These are phyloP conservation scores for Cherax quadricarinatus DNA, from an alignment of 1,140 invertebrate genomes.

Conservation along the genomic window DNA sequence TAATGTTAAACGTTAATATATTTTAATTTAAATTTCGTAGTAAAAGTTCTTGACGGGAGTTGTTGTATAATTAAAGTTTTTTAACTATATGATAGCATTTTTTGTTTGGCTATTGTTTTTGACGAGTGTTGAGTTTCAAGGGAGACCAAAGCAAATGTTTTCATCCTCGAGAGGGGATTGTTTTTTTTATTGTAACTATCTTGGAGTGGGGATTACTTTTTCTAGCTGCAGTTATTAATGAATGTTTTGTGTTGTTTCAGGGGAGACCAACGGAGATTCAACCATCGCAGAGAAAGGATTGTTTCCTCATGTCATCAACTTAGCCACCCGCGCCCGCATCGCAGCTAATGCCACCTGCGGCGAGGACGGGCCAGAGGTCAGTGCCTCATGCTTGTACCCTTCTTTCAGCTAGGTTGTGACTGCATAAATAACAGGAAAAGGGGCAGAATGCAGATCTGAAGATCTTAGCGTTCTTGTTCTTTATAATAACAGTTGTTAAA, in stretches of 20 bases:
- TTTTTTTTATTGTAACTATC: neutral
- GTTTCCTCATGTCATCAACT: slow-evolving; percentile 57
- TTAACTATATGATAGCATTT: no score
- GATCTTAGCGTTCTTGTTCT: no score
- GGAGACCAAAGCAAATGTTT: neutral
- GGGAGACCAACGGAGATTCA: neutral
- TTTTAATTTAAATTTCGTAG: no score
- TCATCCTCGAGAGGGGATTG: no score
- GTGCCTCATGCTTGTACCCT: neutral
- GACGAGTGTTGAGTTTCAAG: neutral
- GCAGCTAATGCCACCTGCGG: slow-evolving; percentile 58
- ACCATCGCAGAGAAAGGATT: slow-evolving; percentile 19
- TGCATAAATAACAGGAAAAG: no score
- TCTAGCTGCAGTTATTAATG: neutral
- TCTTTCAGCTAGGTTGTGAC: neutral
- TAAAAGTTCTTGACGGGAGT: no score
- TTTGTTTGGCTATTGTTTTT: neutral
- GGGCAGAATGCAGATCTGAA: no score
- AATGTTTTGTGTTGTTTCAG: slow-evolving; percentile 12
- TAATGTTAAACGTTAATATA: no score
- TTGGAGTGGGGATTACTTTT: no score
- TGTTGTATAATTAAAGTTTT: no score
- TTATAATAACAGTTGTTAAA: no score
- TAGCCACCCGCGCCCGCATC: slow-evolving; percentile 51
- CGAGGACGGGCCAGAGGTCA: slow-evolving; percentile 46